Evolutionary conservation across 2,113 vertebrate genomes (phyloP).

Genomic region (Tragulus kanchil): DNA sequence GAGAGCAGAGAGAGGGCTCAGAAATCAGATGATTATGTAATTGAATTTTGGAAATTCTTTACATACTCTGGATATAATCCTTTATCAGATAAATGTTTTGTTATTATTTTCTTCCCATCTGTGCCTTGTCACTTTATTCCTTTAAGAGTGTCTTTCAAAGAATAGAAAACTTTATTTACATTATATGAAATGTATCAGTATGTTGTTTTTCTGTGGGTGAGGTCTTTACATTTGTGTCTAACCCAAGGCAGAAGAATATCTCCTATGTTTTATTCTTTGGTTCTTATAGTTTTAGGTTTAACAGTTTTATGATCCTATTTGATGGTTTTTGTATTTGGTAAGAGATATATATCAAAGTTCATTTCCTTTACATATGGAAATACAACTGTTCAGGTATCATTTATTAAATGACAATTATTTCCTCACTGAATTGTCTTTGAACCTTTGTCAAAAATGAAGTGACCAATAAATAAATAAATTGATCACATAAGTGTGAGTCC

Average conservation of each 20-base stretch:
- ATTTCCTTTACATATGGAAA: neutral
- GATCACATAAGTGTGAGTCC: neutral
- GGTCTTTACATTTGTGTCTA: neutral
- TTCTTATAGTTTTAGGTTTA: neutral
- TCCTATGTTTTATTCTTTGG: neutral
- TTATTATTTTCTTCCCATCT: neutral
- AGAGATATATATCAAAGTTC: neutral
- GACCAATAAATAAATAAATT: too few species aligned
- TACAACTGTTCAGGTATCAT: neutral
- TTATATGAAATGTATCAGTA: neutral
- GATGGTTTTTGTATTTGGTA: neutral
- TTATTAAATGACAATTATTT: neutral
- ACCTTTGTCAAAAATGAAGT: neutral
- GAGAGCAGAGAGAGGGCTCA: neutral
- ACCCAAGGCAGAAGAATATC: neutral
- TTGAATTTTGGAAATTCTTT: neutral
- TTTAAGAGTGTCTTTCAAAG: conserved; percentile 26
- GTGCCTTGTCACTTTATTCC: neutral
- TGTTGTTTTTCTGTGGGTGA: neutral
- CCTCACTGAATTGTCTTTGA: neutral
- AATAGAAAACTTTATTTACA: neutral
- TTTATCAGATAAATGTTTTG: neutral
- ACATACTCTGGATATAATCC: neutral
- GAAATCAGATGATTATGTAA: neutral
- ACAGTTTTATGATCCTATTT: neutral